Conservation (phyloP, 2,797 vertebrate species). For the Pseudotriccus pelzelni region DNA sequence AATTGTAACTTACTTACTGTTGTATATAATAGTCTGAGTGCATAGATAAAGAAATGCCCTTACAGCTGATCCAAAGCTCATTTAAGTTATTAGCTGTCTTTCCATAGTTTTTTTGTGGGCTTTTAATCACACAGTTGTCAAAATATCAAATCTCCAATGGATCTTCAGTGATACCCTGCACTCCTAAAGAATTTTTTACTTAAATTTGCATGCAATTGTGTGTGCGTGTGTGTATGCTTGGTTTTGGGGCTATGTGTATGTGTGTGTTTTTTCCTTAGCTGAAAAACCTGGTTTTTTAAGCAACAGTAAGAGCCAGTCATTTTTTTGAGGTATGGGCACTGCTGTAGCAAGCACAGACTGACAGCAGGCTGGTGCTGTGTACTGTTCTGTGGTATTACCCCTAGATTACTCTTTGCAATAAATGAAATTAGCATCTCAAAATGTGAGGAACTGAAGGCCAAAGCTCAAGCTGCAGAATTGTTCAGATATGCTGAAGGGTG, state of each 20-base stretch:
- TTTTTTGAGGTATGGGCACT: background rate
- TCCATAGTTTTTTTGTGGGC: background rate
- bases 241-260: background rate
- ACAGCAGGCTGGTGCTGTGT: background rate
- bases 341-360: background rate
- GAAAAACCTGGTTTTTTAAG: background rate
- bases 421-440: background rate
- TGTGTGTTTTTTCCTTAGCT: background rate
- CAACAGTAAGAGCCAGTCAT: background rate
- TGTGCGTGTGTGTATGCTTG: background rate
- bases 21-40: background rate
- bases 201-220: background rate
- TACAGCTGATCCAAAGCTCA: constrained; percentile 44
- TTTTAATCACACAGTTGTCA: background rate
- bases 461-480: background rate
- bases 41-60: background rate
- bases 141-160: background rate
- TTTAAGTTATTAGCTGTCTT: background rate
- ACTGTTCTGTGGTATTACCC: background rate
- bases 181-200: background rate
- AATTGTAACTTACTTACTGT: background rate
- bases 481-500: background rate
- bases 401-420: background rate
- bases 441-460: background rate
- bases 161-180: background rate